phyloP scores from a whole-genome alignment of 2,113 vertebrate species.

The Epinephelus cyanopodus region DNA sequence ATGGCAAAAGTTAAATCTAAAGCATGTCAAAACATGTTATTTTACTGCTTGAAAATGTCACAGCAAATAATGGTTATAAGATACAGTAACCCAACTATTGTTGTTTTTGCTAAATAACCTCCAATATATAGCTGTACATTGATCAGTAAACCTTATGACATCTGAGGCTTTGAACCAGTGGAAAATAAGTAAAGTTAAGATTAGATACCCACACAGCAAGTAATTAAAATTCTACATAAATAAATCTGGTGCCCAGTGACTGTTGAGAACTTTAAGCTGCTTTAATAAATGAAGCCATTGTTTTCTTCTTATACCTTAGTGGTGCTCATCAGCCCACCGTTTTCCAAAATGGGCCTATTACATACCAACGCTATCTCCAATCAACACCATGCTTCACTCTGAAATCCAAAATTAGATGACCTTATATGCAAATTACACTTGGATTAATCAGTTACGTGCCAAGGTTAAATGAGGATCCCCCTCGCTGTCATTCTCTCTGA shows the following conservation, averaged over 20 bases:
- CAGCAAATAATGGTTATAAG: neutral
- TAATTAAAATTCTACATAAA: conserved; percentile 64
- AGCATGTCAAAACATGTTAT: neutral
- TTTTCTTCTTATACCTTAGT: conserved; percentile 50
- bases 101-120: neutral
- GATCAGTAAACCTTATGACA: conserved; percentile 10
- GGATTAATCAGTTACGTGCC: conserved; percentile 72
- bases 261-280: conserved; percentile 64
- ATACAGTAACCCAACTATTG: neutral
- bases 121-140: neutral
- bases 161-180: conserved; percentile 13
- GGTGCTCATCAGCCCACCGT: conserved; percentile 23
- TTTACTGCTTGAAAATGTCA: neutral
- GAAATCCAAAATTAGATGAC: conserved; percentile 72
- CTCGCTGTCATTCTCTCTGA: conserved; percentile 43
- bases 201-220: conserved; percentile 29
- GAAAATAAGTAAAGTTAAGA: conserved; percentile 37
- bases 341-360: conserved; percentile 33
- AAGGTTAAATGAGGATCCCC: conserved; percentile 74
- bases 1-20: neutral
- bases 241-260: conserved; percentile 44
- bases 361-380: conserved; percentile 53
- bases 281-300: conserved; percentile 57
- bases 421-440: conserved; percentile 72
- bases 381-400: conserved; percentile 44